Evolutionary conservation across 2,113 vertebrate species (phyloP).

Genomic region (human): DNA sequence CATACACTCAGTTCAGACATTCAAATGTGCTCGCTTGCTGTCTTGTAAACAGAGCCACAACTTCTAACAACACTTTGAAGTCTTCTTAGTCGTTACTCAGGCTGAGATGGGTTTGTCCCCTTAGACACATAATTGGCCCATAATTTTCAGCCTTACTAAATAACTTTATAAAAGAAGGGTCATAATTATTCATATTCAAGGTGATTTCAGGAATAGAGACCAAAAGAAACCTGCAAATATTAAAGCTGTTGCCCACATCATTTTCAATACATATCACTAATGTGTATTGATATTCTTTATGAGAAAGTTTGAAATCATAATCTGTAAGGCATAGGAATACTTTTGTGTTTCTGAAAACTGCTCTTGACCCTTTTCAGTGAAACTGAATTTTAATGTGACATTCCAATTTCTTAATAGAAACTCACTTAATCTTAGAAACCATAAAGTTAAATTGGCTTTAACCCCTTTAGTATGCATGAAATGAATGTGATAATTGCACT

Average conservation of each 20-base stretch:
- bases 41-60: background rate
- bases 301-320: background rate
- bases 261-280: background rate
- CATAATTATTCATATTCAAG: background rate
- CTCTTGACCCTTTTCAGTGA: background rate
- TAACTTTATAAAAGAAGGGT: background rate
- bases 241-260: background rate
- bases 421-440: background rate
- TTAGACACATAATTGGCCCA: background rate
- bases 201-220: background rate
- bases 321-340: background rate
- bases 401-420: constrained; percentile 36
- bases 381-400: constrained; percentile 10
- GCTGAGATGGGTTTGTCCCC: background rate
- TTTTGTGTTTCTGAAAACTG: background rate
- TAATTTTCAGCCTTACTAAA: background rate
- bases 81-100: background rate
- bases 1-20: background rate
- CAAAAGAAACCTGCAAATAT: background rate
- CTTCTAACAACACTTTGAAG: background rate
- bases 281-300: background rate
- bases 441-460: background rate
- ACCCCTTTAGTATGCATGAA: background rate
- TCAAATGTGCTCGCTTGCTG: background rate
- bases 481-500: background rate